These are phyloP conservation scores for Sebastes hubbsi DNA, from an alignment of 2,797 vertebrate species.

Conservation along the genomic window DNA sequence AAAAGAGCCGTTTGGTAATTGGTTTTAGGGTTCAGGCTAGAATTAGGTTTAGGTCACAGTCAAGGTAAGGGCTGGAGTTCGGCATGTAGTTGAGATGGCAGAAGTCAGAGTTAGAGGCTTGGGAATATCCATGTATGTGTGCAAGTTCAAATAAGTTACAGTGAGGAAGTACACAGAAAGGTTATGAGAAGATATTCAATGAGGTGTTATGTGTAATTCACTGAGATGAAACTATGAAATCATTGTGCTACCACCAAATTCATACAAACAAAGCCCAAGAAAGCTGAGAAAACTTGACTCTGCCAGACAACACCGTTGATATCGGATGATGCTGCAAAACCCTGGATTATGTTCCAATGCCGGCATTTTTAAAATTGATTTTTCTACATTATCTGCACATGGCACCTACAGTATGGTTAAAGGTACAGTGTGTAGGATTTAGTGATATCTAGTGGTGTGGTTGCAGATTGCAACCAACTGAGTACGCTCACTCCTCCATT, in stretches of 20 bases:
- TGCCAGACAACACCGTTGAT: not conserved
- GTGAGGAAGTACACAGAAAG: not conserved
- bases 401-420: not conserved
- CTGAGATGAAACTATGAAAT: not conserved
- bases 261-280: not conserved
- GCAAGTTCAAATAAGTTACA: not conserved
- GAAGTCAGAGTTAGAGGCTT: not conserved
- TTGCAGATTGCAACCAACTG: no score
- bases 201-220: not conserved
- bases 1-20: not conserved
- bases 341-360: not conserved
- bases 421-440: no score
- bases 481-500: no score
- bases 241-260: not conserved
- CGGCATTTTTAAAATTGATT: not conserved
- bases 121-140: not conserved
- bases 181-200: not conserved
- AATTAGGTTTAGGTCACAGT: constrained; percentile 1
- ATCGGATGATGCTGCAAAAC: not conserved
- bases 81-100: not conserved
- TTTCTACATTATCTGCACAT: not conserved
- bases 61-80: not conserved
- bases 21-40: not conserved
- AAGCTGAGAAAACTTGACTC: not conserved
- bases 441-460: no score